Evolutionary conservation across 92 coral and sea anemone species (phyloP).

Genomic region (Virgularia gustaviana): DNA sequence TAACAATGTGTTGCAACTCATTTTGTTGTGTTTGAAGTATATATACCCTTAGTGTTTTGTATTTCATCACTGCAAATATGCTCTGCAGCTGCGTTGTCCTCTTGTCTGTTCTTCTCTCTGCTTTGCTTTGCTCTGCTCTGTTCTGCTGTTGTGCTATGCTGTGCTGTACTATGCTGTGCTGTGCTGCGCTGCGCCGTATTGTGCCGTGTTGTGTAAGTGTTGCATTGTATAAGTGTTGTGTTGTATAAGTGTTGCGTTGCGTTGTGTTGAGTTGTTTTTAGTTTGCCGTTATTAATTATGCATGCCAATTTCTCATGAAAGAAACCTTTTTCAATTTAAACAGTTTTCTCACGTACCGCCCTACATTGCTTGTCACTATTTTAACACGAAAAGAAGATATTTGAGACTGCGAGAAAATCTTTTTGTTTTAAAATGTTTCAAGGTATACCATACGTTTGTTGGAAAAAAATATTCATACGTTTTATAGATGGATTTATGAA

Average conservation of each 20-base stretch:
- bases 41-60: not conserved
- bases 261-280: too few relatives aligned
- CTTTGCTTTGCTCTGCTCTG: not conserved
- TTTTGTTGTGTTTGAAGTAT: not conserved
- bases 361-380: too few relatives aligned
- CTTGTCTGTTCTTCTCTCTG: not conserved
- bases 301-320: too few relatives aligned
- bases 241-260: too few relatives aligned
- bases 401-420: too few relatives aligned
- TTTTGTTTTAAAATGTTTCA: too few relatives aligned
- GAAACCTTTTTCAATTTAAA: not conserved
- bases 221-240: too few relatives aligned
- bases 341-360: not conserved
- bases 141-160: not conserved
- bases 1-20: not conserved
- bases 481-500: too few relatives aligned
- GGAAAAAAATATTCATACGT: too few relatives aligned
- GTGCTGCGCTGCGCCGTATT: not conserved
- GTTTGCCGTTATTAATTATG: too few relatives aligned
- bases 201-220: not conserved
- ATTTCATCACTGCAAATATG: not conserved
- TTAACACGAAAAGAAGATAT: too few relatives aligned
- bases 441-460: too few relatives aligned
- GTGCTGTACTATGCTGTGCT: not conserved
- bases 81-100: not conserved